These are phyloP conservation scores for Blastobasis adustella DNA, from an alignment of 2,888 invertebrate species.

Conservation along the genomic window DNA sequence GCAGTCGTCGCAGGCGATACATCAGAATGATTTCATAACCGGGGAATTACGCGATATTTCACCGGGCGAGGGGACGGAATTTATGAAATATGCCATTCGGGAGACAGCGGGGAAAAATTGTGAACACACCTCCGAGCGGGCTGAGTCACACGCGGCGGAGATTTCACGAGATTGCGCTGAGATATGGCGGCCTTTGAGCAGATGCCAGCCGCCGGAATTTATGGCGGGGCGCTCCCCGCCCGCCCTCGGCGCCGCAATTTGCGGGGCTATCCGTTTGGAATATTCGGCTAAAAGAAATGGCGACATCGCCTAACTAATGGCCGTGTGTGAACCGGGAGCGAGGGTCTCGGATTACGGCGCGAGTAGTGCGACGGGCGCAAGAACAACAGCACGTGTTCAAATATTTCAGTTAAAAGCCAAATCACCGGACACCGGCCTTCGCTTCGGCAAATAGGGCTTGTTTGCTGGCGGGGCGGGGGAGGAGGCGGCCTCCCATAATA, in stretches of 20 bases:
- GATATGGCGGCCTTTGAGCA: conserved; percentile 9
- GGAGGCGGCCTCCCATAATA: conserved; percentile 10
- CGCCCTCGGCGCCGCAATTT: neutral
- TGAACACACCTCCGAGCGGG: conserved; percentile 20
- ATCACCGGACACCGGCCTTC: conserved; percentile 11
- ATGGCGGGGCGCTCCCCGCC: neutral
- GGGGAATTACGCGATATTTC: conserved; percentile 28
- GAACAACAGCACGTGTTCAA: neutral
- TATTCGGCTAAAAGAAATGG: neutral
- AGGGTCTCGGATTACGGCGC: neutral
- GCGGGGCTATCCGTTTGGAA: neutral
- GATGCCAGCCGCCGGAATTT: neutral
- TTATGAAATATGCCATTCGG: conserved; percentile 31
- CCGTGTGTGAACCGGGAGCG: neutral
- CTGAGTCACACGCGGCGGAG: conserved; percentile 9
- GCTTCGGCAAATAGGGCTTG: conserved; percentile 11
- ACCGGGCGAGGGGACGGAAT: conserved; percentile 20
- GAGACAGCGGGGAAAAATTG: conserved; percentile 28
- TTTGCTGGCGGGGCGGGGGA: conserved; percentile 9
- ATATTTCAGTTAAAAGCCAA: conserved; percentile 9
- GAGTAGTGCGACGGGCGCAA: neutral
- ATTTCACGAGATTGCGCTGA: conserved; percentile 17
- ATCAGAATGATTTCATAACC: conserved; percentile 29
- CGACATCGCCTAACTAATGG: neutral
- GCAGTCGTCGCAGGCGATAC: conserved; percentile 6